Evolutionary conservation across 1,140 invertebrate species (phyloP).

Genomic region (Drosophila baimaii): DNA sequence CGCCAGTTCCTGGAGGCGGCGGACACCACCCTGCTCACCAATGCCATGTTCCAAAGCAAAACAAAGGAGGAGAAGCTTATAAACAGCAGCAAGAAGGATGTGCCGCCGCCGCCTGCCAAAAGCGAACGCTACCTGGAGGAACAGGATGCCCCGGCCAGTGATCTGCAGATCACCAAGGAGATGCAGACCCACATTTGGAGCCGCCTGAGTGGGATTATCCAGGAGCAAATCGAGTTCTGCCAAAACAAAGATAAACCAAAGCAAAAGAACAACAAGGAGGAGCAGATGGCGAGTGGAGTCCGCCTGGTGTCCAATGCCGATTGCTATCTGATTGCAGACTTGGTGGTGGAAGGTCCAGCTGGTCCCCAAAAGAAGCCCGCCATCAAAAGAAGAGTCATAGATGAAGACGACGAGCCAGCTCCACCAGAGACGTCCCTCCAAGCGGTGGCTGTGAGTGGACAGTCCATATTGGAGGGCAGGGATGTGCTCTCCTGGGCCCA

Average conservation of each 20-base stretch:
- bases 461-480: slow-evolving; percentile 28
- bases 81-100: not conserved
- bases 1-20: slow-evolving; percentile 58
- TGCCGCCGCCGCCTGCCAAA: not conserved
- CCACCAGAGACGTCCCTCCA: slow-evolving; percentile 3
- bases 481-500: slow-evolving; percentile 43
- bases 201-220: slow-evolving; percentile 56
- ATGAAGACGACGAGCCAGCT: not conserved
- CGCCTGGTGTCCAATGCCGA: slow-evolving; percentile 48
- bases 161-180: slow-evolving; percentile 56
- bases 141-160: slow-evolving; percentile 12
- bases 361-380: slow-evolving; percentile 46
- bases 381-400: slow-evolving; percentile 31
- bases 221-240: slow-evolving; percentile 52
- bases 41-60: slow-evolving; percentile 52
- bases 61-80: not conserved
- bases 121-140: slow-evolving; percentile 59
- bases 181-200: slow-evolving; percentile 67
- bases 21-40: slow-evolving; percentile 60
- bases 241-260: not conserved
- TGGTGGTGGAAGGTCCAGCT: slow-evolving; percentile 10
- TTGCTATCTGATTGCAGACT: slow-evolving; percentile 45
- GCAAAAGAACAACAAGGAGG: not conserved
- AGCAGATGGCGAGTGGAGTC: not conserved
- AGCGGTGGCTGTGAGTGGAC: slow-evolving; percentile 38